Evolutionary conservation across 2,113 vertebrate genomes (phyloP).

Genomic region (Nibea albiflora): DNA sequence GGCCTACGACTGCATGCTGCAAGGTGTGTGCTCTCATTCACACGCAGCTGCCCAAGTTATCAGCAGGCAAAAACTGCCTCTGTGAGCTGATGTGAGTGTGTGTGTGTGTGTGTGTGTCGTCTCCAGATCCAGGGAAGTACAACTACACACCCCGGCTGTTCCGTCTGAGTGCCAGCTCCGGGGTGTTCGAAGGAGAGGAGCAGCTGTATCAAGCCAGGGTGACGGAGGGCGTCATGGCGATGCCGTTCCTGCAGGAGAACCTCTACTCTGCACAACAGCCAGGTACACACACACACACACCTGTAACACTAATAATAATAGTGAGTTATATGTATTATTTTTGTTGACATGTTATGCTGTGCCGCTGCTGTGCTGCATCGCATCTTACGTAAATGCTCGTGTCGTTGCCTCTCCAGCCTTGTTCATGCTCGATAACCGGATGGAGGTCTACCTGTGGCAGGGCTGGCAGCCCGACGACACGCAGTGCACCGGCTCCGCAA

Average conservation of each 20-base stretch:
- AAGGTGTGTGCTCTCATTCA: slow-evolving; percentile 72
- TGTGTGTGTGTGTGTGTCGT: slow-evolving; percentile 8
- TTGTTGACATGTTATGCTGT: too few species aligned
- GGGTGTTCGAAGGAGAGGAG: slow-evolving; percentile 83
- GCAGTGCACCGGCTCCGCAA: slow-evolving; percentile 81
- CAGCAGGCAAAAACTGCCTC: not conserved
- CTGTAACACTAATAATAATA: not conserved
- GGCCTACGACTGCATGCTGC: slow-evolving; percentile 87
- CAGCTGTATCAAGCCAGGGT: slow-evolving; percentile 75
- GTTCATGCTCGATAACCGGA: slow-evolving; percentile 86
- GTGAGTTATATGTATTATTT: too few species aligned
- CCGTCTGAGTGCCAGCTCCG: slow-evolving; percentile 80
- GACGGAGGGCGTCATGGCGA: slow-evolving; percentile 77
- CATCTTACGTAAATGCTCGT: not conserved
- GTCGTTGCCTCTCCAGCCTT: slow-evolving; percentile 67
- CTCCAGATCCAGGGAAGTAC: slow-evolving; percentile 85
- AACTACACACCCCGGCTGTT: slow-evolving; percentile 85
- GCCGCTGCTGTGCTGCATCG: too few species aligned
- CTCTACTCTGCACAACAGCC: slow-evolving; percentile 84
- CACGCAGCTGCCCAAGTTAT: too few species aligned
- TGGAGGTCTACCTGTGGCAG: slow-evolving; percentile 89
- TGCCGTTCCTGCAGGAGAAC: slow-evolving; percentile 87
- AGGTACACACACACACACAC: slow-evolving; percentile 66
- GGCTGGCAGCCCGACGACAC: slow-evolving; percentile 82
- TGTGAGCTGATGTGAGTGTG: not conserved